phyloP scores from a whole-genome alignment of 2,113 vertebrate species.

The Toxotes chatareus region DNA sequence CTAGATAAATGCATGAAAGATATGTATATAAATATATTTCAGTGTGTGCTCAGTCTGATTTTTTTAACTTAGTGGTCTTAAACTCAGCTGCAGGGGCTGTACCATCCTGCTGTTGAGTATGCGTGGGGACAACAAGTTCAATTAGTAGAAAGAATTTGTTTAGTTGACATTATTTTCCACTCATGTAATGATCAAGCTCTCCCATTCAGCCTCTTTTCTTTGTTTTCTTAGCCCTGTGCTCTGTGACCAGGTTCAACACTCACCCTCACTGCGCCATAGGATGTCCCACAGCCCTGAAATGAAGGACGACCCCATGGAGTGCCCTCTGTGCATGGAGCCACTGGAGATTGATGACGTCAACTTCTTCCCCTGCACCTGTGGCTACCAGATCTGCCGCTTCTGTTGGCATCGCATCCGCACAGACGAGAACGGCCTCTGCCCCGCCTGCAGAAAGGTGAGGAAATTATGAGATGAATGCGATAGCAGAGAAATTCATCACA shows the following conservation, averaged over 20 bases:
- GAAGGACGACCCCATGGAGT: slow-evolving; percentile 99
- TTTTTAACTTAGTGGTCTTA: background rate
- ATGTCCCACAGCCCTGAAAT: slow-evolving; percentile 99
- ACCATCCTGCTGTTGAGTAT: background rate
- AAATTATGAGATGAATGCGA: background rate
- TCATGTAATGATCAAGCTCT: background rate
- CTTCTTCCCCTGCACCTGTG: slow-evolving; percentile 99
- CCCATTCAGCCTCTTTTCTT: background rate
- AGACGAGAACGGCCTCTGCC: slow-evolving; percentile 99
- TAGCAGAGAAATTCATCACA: background rate
- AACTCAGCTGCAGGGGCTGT: background rate
- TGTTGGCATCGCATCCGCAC: slow-evolving; percentile 99
- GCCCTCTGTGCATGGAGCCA: slow-evolving; percentile 99
- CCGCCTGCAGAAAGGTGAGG: slow-evolving; percentile 97
- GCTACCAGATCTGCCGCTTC: slow-evolving; percentile 99
- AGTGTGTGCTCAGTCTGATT: background rate
- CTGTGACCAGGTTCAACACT: slow-evolving; percentile 67
- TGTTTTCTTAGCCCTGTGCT: slow-evolving; percentile 62
- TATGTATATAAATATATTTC: background rate
- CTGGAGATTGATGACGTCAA: slow-evolving; percentile 99
- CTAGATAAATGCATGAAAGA: background rate
- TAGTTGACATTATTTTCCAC: slow-evolving; percentile 5
- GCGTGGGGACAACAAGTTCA: background rate
- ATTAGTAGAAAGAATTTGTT: background rate
- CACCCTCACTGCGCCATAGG: slow-evolving; percentile 74